Percentiles rank a stretch among this genome's conserved stretches.
phyloP scores from a whole-genome alignment of 2,797 vertebrate species.

The Clamator glandarius region DNA sequence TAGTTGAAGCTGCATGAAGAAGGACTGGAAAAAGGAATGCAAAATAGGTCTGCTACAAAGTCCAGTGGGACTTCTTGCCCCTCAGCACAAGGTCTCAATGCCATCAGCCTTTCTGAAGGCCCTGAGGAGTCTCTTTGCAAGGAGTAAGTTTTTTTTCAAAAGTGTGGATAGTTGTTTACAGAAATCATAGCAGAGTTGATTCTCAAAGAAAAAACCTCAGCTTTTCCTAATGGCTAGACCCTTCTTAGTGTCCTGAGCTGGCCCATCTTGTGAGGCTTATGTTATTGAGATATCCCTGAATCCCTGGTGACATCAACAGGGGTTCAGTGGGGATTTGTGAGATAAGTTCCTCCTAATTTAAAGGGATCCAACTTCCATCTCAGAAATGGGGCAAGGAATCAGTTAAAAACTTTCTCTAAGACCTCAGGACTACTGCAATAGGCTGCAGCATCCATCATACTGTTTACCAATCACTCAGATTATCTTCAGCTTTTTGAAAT shows the following conservation, averaged over 20 bases:
- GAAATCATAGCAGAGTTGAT: background rate
- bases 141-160: background rate
- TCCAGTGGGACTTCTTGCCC: background rate
- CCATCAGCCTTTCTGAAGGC: background rate
- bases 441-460: background rate
- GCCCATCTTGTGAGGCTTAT: background rate
- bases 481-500: background rate
- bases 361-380: background rate
- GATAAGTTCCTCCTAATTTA: background rate
- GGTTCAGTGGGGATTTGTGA: background rate
- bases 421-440: background rate
- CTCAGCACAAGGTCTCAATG: background rate
- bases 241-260: background rate
- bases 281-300: background rate
- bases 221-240: background rate
- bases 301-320: background rate
- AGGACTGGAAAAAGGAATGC: background rate
- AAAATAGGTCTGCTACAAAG: background rate
- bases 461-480: background rate
- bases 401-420: background rate
- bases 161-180: background rate
- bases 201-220: background rate
- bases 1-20: background rate
- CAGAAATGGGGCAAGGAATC: background rate
- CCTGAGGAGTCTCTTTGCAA: background rate